Conservation (phyloP, 2,113 vertebrate species). For the Delphinapterus leucas region DNA sequence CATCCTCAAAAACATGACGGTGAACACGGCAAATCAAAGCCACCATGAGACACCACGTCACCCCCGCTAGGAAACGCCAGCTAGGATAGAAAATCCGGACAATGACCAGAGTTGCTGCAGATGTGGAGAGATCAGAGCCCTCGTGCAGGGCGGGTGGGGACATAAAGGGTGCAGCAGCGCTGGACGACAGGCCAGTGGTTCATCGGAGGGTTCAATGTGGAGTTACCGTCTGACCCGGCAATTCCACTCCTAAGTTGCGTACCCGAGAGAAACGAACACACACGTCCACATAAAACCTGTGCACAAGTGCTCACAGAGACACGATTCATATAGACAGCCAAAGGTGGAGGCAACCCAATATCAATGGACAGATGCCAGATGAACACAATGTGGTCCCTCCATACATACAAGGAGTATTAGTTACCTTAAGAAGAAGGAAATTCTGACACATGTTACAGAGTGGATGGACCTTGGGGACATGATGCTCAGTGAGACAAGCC, state of each 20-base stretch:
- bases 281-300: accelerated
- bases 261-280: neutral
- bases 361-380: accelerated
- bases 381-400: accelerated
- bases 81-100: neutral
- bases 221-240: neutral
- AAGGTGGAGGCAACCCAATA: no score
- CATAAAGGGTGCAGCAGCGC: accelerated
- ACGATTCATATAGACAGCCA: accelerated
- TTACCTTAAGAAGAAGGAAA: neutral
- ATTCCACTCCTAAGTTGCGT: no score
- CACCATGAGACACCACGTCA: neutral
- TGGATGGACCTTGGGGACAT: accelerated
- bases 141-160: neutral
- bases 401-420: neutral
- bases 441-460: accelerated
- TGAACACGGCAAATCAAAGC: neutral
- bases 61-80: neutral
- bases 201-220: accelerated
- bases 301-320: neutral
- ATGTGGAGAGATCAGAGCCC: neutral
- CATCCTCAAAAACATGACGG: neutral
- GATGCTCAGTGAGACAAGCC: neutral
- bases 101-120: neutral
- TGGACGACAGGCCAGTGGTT: neutral